Base-by-base conservation (phyloP, 2,888 invertebrate genomes). In the Prostheceraeus crozeri region DNA sequence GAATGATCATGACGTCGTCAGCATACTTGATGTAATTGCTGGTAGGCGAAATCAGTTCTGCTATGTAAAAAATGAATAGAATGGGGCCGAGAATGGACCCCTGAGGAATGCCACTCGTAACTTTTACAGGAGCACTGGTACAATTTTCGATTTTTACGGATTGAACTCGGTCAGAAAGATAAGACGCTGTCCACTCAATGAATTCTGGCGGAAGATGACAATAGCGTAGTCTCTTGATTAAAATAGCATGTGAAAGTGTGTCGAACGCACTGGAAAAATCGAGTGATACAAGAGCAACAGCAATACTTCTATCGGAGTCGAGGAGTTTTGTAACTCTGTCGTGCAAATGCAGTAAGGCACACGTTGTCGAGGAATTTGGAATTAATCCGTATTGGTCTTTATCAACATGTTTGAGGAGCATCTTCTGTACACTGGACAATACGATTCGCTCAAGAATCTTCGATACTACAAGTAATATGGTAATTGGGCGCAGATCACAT, bases 361-460 rank as follows among this genome's bases (percentile, higher is more conserved):
- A 48, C 8, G 48, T 19, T 14, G 48, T 48, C 10, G 48, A 48
- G n/a, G 48, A 48, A 8, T 6, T 6, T 25, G 48, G 48, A 19
- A 19, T 48, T 25, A 14, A 48, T 25, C 48, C 48, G 28, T 25
- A 48, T 48, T 48, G 48, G 8, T 48, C 11, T 11, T 21, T 10
- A 48, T 48, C 48, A 48, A 48, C 23, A 30, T 48, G 48, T 10
- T 10, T n/a, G 23, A 48, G 48, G 11, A 48, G 28, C 25, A 48
- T 19, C 28, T 25, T n/a, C 28, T 48, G 25, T 25, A 48, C 28
- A 30, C 48, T 48, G 8, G 25, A n/a, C 11, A 48, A 30, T n/a
- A 48, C 19, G 11, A 48, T 48, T 30, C 28, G 25, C 48, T 48
- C 48, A 10, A 48, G 19, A 19, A 48, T 25, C 23, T 48, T 48